These are phyloP conservation scores for Achlya flavicornis DNA, from an alignment of 2,888 invertebrate species.

Conservation along the genomic window DNA sequence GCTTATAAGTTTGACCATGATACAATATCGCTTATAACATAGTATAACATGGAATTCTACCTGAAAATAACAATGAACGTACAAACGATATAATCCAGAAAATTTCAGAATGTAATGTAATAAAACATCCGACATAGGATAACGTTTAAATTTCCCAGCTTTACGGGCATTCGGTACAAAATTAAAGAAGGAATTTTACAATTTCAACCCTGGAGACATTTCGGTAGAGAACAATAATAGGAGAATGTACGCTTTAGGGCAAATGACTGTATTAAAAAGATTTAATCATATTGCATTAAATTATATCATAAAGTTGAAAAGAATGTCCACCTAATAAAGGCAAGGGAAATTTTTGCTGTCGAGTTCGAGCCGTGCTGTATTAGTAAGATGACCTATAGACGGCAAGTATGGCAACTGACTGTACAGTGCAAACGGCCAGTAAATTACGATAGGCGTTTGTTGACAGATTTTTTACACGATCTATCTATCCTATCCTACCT, in stretches of 20 bases:
- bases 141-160: neutral
- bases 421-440: too few species aligned
- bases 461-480: too few species aligned
- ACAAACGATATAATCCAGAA: neutral
- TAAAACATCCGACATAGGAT: neutral
- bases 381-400: too few species aligned
- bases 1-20: too few species aligned
- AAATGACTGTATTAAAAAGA: neutral
- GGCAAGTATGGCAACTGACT: too few species aligned
- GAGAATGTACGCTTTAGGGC: neutral
- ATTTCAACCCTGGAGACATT: conserved; percentile 4
- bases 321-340: too few species aligned
- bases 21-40: neutral
- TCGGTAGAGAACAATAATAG: neutral
- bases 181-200: neutral
- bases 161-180: neutral
- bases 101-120: too few species aligned
- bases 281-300: conserved; percentile 8
- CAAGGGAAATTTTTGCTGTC: too few species aligned
- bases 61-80: neutral
- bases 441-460: too few species aligned
- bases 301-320: neutral
- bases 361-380: too few species aligned
- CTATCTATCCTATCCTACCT: too few species aligned
- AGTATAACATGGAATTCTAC: neutral